Percentiles rank a stretch among this genome's conserved stretches.
Evolutionary conservation across 2,797 vertebrate genomes (phyloP).

Genomic region (Adrianichthys oophorus): DNA sequence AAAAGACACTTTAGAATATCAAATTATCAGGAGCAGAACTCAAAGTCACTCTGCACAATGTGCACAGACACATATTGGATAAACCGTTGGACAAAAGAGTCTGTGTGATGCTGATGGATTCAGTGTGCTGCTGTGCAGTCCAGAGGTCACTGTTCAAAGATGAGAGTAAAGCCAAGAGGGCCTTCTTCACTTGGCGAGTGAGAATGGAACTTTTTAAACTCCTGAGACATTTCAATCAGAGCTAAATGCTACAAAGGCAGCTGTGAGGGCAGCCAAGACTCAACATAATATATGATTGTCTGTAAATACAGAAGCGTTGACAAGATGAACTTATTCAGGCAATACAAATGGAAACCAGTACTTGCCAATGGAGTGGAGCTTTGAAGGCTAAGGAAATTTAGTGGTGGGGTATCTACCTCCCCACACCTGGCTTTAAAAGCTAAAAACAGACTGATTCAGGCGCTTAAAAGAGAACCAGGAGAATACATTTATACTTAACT

Average conservation of each 20-base stretch:
- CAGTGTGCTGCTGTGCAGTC: conserved; percentile 49
- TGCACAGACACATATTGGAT: conserved; percentile 10
- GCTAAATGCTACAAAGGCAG: conserved; percentile 54
- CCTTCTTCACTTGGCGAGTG: conserved; percentile 52
- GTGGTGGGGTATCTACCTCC: conserved; percentile 52
- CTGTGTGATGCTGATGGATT: conserved; percentile 43
- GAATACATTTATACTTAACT: too few species aligned
- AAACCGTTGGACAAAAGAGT: conserved; percentile 5
- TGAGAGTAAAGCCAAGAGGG: conserved; percentile 29
- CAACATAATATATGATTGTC: conserved; percentile 69
- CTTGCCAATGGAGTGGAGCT: conserved; percentile 65
- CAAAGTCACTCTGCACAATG: conserved; percentile 8
- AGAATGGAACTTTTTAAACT: conserved; percentile 55
- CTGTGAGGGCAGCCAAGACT: conserved; percentile 58
- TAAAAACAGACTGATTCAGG: too few species aligned
- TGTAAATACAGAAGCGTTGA: conserved; percentile 66
- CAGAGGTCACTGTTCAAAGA: conserved; percentile 49
- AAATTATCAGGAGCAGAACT: neutral
- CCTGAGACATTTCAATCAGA: conserved; percentile 58
- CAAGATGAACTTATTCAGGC: conserved; percentile 71
- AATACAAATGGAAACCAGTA: conserved; percentile 78
- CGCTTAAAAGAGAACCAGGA: too few species aligned
- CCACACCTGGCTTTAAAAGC: neutral
- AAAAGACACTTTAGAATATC: too few species aligned
- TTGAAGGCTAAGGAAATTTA: conserved; percentile 74